These are phyloP conservation scores for Amyelois transitella DNA, from an alignment of 1,140 invertebrate genomes.

Conservation along the genomic window DNA sequence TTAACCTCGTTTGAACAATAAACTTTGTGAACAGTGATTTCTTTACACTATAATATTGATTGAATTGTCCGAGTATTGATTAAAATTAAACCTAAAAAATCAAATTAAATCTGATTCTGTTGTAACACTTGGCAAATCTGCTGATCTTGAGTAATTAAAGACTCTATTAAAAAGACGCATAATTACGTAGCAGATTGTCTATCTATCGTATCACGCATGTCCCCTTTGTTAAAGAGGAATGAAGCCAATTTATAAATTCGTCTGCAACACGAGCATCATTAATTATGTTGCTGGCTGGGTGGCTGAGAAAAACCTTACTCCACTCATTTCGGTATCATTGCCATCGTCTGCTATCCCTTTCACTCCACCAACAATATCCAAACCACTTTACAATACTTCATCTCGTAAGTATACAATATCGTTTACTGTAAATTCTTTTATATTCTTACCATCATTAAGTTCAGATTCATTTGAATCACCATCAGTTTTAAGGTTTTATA, in stretches of 20 bases:
- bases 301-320: slow-evolving; percentile 71
- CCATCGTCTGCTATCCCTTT: slow-evolving; percentile 52
- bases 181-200: slow-evolving; percentile 46
- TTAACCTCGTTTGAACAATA: too few species aligned
- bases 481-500: slow-evolving; percentile 24
- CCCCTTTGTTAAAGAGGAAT: slow-evolving; percentile 64
- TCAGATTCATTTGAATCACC: slow-evolving; percentile 11
- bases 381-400: slow-evolving; percentile 2
- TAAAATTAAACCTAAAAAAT: background rate
- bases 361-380: slow-evolving; percentile 28
- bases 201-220: slow-evolving; percentile 55
- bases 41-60: too few species aligned
- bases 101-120: background rate
- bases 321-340: slow-evolving; percentile 68
- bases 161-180: background rate
- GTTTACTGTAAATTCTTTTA: slow-evolving; percentile 15
- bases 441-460: slow-evolving; percentile 14
- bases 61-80: too few species aligned
- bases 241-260: slow-evolving; percentile 71
- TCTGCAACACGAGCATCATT: slow-evolving; percentile 67
- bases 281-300: slow-evolving; percentile 74
- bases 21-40: too few species aligned
- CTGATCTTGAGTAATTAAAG: background rate
- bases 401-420: background rate
- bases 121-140: background rate